Evolutionary conservation across 2,888 invertebrate species (phyloP), one percentile per base, ranked within the genome.

Genomic region (Anorthoa munda): DNA sequence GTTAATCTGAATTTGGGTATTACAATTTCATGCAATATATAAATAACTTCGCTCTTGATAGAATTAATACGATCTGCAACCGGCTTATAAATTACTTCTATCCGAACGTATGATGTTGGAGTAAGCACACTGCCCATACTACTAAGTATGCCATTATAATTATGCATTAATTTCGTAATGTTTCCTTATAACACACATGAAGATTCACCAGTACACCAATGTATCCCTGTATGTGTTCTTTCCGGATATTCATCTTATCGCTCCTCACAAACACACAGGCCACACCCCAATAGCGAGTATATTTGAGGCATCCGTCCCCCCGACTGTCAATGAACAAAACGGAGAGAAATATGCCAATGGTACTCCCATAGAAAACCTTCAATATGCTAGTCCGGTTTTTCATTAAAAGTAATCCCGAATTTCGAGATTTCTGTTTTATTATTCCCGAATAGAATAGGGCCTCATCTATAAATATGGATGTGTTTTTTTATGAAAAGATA

Each of bases 261-360:
- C 76, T 72, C 2, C 12, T 65, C 81, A 79, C 83, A 79, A 9
- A 5, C 48, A 82, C 18, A 31, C 39, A 46, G 39, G 18, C 65
- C 83, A 48, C 53, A 70, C 50, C 69, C 58, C 71, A 78, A 70
- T 13, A 66, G 61, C 58, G 55, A 72, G 76, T 82, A 76, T 86
- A 87, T 88, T 87, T 77, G 75, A 82, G 82, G 87, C 82, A 89
- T 86, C 66, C 79, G 66, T 77, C 77, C 79, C 60, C 56, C 58
- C 56, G 68, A 73, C 83, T 75, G 71, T 85, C 87, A 85, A 85
- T 85, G 77, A 77, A 72, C 72, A 58, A 79, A 85, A 85, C 75
- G 76, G 58, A 79, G 68, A 70, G 83, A 84, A 86, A 86, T 85
- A 81, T 87, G 73, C 77, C 83, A 72, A 84, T 79, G 53, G 74